Evolutionary conservation across 1,140 invertebrate genomes (phyloP).

Genomic region (Helicoverpa armigera): DNA sequence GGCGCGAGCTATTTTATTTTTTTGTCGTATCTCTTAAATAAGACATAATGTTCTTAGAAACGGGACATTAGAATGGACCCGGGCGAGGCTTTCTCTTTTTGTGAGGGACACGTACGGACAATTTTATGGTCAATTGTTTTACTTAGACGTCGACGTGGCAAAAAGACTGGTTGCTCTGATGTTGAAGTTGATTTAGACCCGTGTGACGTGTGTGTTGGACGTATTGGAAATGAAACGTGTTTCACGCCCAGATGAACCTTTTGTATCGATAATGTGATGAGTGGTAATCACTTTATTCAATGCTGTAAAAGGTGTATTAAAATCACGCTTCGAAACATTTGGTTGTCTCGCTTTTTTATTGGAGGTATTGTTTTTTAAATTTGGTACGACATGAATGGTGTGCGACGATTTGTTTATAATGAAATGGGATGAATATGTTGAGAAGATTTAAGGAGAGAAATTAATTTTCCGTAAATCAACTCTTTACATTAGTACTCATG

Average conservation of each 20-base stretch:
- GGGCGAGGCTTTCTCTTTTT: slow-evolving; percentile 76
- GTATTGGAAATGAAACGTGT: slow-evolving; percentile 63
- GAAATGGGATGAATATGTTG: neutral
- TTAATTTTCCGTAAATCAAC: neutral
- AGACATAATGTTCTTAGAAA: slow-evolving; percentile 84
- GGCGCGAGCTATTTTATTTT: slow-evolving; percentile 75
- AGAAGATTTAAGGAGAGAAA: neutral
- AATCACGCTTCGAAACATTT: slow-evolving; percentile 43
- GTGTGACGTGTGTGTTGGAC: slow-evolving; percentile 52
- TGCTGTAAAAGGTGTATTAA: slow-evolving; percentile 55
- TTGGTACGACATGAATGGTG: neutral
- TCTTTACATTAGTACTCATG: neutral
- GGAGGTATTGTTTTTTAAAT: neutral
- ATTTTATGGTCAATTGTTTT: slow-evolving; percentile 85
- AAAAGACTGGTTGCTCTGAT: slow-evolving; percentile 63
- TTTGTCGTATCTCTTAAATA: slow-evolving; percentile 81
- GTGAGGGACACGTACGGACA: slow-evolving; percentile 75
- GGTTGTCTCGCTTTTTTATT: slow-evolving; percentile 44
- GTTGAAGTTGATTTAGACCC: slow-evolving; percentile 60
- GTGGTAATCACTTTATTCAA: slow-evolving; percentile 60
- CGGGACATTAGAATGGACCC: slow-evolving; percentile 78
- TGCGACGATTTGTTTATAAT: neutral
- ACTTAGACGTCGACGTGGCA: slow-evolving; percentile 73
- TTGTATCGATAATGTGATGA: slow-evolving; percentile 60
- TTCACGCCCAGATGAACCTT: slow-evolving; percentile 58